Base-by-base conservation (phyloP, 2,797 vertebrate species). In the Natrix natrix region DNA sequence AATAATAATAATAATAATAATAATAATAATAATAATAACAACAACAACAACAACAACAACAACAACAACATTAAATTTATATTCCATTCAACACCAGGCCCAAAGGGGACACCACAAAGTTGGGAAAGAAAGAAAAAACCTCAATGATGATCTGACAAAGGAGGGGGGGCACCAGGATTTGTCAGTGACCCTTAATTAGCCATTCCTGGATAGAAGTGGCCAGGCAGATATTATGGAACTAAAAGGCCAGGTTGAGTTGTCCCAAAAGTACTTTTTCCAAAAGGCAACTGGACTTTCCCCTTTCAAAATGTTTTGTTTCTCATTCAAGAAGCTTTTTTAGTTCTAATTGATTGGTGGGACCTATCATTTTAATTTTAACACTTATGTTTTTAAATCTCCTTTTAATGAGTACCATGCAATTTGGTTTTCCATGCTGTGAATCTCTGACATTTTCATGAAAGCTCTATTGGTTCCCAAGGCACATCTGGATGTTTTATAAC, bases 381-480 rank as follows among this genome's bases (percentile, higher is more conserved):
- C 2, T 8, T 60, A 56, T 26, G 22, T 43, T 74, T 92, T 32
- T 93, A 78, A 89, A 63, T 69, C 13, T 74, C 92, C 48, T 60
- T 86, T 13, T 90, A 83, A 43, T 60, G 32, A 52, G 7, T 12
- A 90, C 32, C 17, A 89, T 89, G 17, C 55, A 37, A 43, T 22
- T 28, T 93, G 13, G 61, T 3, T 13, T 83, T 88, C 37, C 61
- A 92, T 43, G 63, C n/a, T 90, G 4, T n/a, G 37, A 94, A 87
- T 91, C 11, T 87, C 16, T 94, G 0, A 13, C 28, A 88, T 74
- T 90, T 88, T 94, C 74, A 94, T 57, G 88, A 88, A 89, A 93
- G 61, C 55, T 94, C 94, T 95, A 88, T 90, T 93, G 94, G 87
- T 87, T 96, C 91, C 90, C 91, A 96, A 61, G 93, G 54, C 66